Percentiles rank a stretch among this genome's conserved stretches.
These are phyloP conservation scores for Calliphora vomitoria DNA, from an alignment of 2,888 invertebrate species.

Conservation along the genomic window DNA sequence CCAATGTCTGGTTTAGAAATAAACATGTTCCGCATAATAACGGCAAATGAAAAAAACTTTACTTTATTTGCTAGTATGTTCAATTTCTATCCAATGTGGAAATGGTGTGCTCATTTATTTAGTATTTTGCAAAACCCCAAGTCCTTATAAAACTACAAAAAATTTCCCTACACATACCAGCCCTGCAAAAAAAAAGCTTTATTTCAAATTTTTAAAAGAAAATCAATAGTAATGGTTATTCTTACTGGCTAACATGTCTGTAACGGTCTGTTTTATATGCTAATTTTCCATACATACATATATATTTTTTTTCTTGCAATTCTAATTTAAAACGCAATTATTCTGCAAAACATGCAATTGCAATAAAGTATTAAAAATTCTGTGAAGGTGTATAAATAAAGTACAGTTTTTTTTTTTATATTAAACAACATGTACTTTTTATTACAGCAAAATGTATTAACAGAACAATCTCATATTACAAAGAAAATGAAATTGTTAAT, in stretches of 20 bases:
- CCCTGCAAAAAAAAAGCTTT: background rate
- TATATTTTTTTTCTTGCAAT: slow-evolving; percentile 9
- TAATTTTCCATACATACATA: slow-evolving; percentile 1
- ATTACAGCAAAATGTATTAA: background rate
- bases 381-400: slow-evolving; percentile 15
- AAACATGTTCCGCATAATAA: background rate
- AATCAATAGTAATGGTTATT: slow-evolving; percentile 33
- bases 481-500: background rate
- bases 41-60: background rate
- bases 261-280: slow-evolving; percentile 26
- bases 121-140: slow-evolving; percentile 1
- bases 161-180: background rate
- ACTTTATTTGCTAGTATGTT: background rate
- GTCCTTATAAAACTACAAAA: slow-evolving; percentile 13
- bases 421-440: too few species aligned
- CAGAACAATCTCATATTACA: slow-evolving; percentile 59
- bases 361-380: background rate
- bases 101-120: slow-evolving; percentile 4
- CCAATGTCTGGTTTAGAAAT: background rate
- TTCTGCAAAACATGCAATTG: slow-evolving; percentile 47
- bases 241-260: slow-evolving; percentile 6
- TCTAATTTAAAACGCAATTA: slow-evolving; percentile 57
- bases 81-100: background rate
- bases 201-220: background rate
- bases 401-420: slow-evolving; percentile 20